A percentile compares a stretch with the other conserved stretches of the same genome.
Conservation (phyloP, 2,888 invertebrate genomes). For the Drosophila kambysellisi region DNA sequence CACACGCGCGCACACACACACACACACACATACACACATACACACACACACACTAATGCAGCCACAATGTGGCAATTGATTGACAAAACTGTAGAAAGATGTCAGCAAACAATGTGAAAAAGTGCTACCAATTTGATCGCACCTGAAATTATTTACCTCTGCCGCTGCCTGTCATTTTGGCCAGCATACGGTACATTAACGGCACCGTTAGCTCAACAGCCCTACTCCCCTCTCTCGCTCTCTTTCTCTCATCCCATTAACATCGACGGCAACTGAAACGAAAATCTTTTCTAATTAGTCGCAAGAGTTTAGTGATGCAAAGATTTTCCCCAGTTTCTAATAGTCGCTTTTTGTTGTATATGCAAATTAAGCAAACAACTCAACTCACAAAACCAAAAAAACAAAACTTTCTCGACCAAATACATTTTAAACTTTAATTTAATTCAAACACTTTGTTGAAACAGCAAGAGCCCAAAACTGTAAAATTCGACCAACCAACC, state of each 20-base stretch:
- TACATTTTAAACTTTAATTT: constrained; percentile 67
- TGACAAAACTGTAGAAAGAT: constrained; percentile 67
- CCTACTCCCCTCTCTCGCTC: not conserved
- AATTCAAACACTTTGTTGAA: constrained; percentile 71
- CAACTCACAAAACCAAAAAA: constrained; percentile 33
- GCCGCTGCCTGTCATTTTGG: constrained; percentile 33
- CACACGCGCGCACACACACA: not conserved
- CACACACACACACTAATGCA: constrained; percentile 32
- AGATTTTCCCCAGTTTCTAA: constrained; percentile 58
- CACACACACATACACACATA: not conserved
- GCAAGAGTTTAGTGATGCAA: constrained; percentile 60
- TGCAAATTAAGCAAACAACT: constrained; percentile 62
- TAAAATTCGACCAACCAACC: constrained; percentile 28
- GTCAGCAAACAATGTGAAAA: constrained; percentile 68
- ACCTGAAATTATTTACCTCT: constrained; percentile 49
- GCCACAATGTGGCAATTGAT: constrained; percentile 71
- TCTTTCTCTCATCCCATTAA: constrained; percentile 15
- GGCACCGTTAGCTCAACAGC: constrained; percentile 58
- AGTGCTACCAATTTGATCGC: constrained; percentile 66
- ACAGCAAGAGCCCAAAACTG: constrained; percentile 54
- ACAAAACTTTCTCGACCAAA: constrained; percentile 72
- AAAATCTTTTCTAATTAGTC: constrained; percentile 69
- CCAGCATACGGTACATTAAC: constrained; percentile 56
- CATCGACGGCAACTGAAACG: constrained; percentile 57
- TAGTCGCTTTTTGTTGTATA: constrained; percentile 60